A percentile compares a stretch with the other conserved stretches of the same genome.
phyloP scores from a whole-genome alignment of 1,140 invertebrate genomes.

The Diprion similis region DNA sequence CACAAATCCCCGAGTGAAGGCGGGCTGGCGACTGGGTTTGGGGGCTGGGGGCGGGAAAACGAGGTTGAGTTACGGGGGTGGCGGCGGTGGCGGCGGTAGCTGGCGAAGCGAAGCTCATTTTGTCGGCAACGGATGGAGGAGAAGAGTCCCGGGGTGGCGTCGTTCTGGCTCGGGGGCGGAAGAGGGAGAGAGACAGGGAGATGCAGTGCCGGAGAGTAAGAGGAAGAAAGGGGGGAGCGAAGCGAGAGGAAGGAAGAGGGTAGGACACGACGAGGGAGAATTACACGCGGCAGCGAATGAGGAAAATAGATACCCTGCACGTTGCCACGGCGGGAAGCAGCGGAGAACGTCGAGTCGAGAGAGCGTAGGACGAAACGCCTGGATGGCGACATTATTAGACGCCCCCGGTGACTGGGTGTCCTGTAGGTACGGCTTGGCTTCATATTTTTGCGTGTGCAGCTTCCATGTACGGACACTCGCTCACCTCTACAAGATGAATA shows the following conservation, averaged over 20 bases:
- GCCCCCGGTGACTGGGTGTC: conserved; percentile 54
- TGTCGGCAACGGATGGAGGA: conserved; percentile 51
- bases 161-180: neutral
- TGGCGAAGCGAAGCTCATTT: conserved; percentile 59
- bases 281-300: conserved; percentile 24
- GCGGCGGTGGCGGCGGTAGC: conserved; percentile 28
- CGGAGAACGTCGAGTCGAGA: conserved; percentile 33
- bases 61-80: neutral
- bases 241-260: neutral
- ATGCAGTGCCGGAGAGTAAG: too few species aligned
- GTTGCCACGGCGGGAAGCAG: conserved; percentile 26
- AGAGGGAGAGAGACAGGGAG: neutral
- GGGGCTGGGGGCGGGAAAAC: conserved; percentile 24
- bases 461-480: too few species aligned
- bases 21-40: conserved; percentile 27
- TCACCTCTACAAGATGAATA: too few species aligned
- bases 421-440: conserved; percentile 23
- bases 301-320: conserved; percentile 24
- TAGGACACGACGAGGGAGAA: neutral
- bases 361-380: conserved; percentile 49
- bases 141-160: conserved; percentile 13
- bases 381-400: conserved; percentile 63
- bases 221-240: neutral
- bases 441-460: neutral
- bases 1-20: conserved; percentile 18